phyloP scores from a whole-genome alignment of 2,888 invertebrate species.

The Sabellastarte sp. region DNA sequence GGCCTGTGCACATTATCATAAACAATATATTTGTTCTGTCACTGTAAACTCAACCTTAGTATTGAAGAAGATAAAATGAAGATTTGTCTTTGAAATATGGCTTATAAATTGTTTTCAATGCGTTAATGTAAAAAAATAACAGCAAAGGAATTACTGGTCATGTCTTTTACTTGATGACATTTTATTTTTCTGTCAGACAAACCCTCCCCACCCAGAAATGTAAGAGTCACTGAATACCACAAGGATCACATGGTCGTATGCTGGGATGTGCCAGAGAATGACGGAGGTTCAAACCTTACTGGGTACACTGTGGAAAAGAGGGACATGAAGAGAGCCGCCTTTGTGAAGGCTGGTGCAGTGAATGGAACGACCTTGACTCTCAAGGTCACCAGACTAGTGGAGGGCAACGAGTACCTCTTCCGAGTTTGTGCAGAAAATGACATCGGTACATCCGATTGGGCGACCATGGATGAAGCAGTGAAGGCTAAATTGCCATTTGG shows the following conservation, averaged over 20 bases:
- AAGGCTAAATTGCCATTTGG: slow-evolving; percentile 27
- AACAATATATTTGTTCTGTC: no score
- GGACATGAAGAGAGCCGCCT: slow-evolving; percentile 35
- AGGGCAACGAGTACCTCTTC: slow-evolving; percentile 82
- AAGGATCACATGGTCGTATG: slow-evolving; percentile 43
- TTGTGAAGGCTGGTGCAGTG: slow-evolving; percentile 12
- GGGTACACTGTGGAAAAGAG: slow-evolving; percentile 48
- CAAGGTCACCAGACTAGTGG: slow-evolving; percentile 65
- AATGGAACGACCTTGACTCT: slow-evolving; percentile 14
- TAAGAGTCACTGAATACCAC: slow-evolving; percentile 42
- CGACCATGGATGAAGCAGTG: slow-evolving; percentile 25
- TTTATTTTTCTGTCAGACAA: no score
- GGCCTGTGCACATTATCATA: no score
- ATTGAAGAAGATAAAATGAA: no score
- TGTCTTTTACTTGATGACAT: no score
- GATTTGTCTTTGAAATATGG: no score
- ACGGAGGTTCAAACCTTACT: slow-evolving; percentile 54
- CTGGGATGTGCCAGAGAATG: slow-evolving; percentile 60
- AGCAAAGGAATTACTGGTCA: no score
- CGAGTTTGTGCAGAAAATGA: slow-evolving; percentile 83
- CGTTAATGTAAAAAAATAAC: no score
- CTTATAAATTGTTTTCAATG: no score
- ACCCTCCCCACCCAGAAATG: slow-evolving; percentile 47
- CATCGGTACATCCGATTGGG: slow-evolving; percentile 65
- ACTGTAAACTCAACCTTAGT: no score